Conservation (phyloP, 2,113 vertebrate genomes). For the Lepisosteus oculatus region DNA sequence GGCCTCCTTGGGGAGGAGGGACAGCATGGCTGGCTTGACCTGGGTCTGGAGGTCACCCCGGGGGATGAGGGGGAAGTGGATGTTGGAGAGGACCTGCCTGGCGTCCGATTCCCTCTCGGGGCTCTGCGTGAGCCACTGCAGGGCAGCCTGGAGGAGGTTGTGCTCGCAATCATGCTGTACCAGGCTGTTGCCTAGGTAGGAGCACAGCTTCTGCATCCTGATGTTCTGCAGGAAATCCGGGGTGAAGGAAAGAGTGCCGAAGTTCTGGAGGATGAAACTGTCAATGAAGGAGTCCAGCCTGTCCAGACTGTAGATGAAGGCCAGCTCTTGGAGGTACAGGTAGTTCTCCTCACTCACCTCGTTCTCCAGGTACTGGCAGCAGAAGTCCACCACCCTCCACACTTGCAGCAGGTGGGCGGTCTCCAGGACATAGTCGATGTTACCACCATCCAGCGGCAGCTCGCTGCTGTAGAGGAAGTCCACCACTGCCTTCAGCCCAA, state of each 20-base stretch:
- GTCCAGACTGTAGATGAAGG: constrained; percentile 87
- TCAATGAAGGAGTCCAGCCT: constrained; percentile 83
- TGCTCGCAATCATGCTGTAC: constrained; percentile 85
- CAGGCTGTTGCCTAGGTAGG: constrained; percentile 76
- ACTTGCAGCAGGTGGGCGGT: constrained; percentile 90
- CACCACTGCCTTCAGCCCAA: constrained; percentile 83
- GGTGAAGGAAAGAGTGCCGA: constrained; percentile 78
- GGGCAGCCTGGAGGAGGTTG: constrained; percentile 75
- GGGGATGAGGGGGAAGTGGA: constrained; percentile 84
- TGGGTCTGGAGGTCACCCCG: constrained; percentile 72
- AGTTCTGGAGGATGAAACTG: constrained; percentile 79
- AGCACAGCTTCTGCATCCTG: constrained; percentile 75
- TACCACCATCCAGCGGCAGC: constrained; percentile 82
- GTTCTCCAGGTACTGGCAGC: constrained; percentile 88
- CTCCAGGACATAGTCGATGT: constrained; percentile 82
- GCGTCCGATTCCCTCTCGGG: constrained; percentile 70
- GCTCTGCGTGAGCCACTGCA: constrained; percentile 84
- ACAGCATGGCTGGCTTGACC: constrained; percentile 73
- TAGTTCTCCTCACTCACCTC: constrained; percentile 90
- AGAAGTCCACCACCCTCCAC: constrained; percentile 90
- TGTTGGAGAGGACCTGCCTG: constrained; percentile 75
- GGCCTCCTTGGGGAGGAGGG: constrained; percentile 75
- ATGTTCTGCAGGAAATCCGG: constrained; percentile 78
- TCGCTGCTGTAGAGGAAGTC: constrained; percentile 90
- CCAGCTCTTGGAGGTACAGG: constrained; percentile 87